Conservation (phyloP, 2,888 invertebrate species). For the Amblyteles armatorius region DNA sequence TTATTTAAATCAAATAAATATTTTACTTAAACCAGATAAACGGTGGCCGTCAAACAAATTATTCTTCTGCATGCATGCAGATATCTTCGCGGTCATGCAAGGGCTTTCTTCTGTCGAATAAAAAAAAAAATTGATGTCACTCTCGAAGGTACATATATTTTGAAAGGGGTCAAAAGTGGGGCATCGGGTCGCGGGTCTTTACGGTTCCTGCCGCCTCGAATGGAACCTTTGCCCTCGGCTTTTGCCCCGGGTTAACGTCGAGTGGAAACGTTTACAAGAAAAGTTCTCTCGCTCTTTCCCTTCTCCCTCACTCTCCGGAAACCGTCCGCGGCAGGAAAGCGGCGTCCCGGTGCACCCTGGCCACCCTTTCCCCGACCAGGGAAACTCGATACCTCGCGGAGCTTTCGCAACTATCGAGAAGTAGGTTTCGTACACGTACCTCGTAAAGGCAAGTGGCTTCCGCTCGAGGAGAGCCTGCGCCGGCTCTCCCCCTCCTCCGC, state of each 20-base stretch:
- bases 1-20: too few species aligned
- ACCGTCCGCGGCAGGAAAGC: conserved; percentile 1
- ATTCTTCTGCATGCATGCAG: too few species aligned
- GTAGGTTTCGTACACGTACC: conserved; percentile 73
- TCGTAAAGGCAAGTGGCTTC: conserved; percentile 78
- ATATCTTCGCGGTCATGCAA: too few species aligned
- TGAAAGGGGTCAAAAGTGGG: conserved; percentile 26
- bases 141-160: conserved; percentile 10
- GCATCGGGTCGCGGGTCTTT: conserved; percentile 13
- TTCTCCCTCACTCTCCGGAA: background rate
- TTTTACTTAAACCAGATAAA: too few species aligned
- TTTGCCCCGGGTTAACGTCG: conserved; percentile 42
- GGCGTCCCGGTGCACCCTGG: conserved; percentile 20
- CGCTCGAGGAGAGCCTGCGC: conserved; percentile 70
- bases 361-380: conserved; percentile 45
- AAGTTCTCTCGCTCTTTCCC: conserved; percentile 24
- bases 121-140: background rate
- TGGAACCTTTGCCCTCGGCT: conserved; percentile 26
- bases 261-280: conserved; percentile 57
- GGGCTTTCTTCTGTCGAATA: background rate
- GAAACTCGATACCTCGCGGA: conserved; percentile 71
- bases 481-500: conserved; percentile 47
- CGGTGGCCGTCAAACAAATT: too few species aligned
- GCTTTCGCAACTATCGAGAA: conserved; percentile 75
- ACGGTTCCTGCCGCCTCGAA: conserved; percentile 24